Percentiles rank a stretch among this genome's conserved stretches.
These are phyloP conservation scores for Thyatira batis DNA, from an alignment of 2,888 invertebrate species.

Conservation along the genomic window DNA sequence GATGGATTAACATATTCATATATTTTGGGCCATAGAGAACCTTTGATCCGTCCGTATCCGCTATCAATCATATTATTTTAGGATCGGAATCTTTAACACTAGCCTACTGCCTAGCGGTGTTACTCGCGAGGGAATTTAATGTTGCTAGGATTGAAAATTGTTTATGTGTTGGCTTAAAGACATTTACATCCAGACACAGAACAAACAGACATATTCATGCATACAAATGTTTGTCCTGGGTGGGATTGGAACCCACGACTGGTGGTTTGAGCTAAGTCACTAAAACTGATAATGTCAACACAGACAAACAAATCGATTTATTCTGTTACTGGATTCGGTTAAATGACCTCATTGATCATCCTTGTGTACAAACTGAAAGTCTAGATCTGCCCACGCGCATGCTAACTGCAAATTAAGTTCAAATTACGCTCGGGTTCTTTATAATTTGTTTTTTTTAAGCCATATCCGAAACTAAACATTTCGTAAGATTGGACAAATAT, in stretches of 20 bases:
- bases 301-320: background rate
- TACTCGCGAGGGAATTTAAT: too few species aligned
- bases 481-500: background rate
- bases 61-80: background rate
- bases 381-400: background rate
- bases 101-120: too few species aligned
- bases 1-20: background rate
- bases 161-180: too few species aligned
- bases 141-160: too few species aligned
- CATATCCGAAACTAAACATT: background rate
- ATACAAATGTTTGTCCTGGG: too few species aligned
- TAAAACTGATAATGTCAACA: background rate
- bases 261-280: background rate
- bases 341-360: background rate
- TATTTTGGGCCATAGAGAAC: background rate
- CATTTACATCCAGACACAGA: too few species aligned
- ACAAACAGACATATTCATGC: too few species aligned
- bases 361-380: background rate
- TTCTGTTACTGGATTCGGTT: background rate
- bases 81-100: too few species aligned
- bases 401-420: background rate
- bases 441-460: background rate
- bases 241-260: too few species aligned
- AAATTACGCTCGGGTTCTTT: background rate
- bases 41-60: background rate